Conservation (phyloP, 1,140 invertebrate species). For the Leucophenga varia region DNA sequence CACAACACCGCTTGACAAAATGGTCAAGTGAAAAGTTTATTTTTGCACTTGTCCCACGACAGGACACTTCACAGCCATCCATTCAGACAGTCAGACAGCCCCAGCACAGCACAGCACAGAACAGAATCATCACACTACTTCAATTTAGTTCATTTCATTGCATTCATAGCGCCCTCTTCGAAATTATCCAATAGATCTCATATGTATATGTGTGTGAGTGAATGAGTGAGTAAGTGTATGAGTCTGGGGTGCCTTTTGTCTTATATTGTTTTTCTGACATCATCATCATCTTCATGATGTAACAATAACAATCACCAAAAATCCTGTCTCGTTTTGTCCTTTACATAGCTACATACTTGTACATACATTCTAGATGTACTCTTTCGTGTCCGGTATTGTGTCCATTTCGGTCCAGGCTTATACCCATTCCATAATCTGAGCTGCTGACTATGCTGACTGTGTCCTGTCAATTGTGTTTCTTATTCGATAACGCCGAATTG, state of each 20-base stretch:
- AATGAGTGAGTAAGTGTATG: neutral
- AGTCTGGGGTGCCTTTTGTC: constrained; percentile 19
- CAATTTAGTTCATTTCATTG: no score
- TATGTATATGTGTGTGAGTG: neutral
- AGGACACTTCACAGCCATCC: no score
- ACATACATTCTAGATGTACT: no score
- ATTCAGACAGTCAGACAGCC: no score
- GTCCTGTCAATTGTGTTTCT: constrained; percentile 1
- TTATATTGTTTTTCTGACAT: constrained; percentile 39
- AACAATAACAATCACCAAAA: constrained; percentile 22
- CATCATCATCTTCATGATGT: constrained; percentile 45
- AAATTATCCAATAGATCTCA: no score
- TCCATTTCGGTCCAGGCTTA: constrained; percentile 12
- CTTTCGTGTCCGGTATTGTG: no score
- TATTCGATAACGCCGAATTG: constrained; percentile 5
- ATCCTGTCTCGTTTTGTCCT: no score
- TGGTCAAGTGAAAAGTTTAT: constrained; percentile 51
- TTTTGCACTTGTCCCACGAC: constrained; percentile 36
- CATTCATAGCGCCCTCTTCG: no score
- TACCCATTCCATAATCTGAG: neutral
- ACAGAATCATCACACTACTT: neutral
- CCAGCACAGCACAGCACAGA: neutral
- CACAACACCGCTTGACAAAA: no score
- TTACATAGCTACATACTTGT: no score
- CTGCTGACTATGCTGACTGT: constrained; percentile 1